A percentile compares a stretch with the other conserved stretches of the same genome.
These are phyloP conservation scores for Chloroclysta siterata DNA, from an alignment of 2,888 invertebrate species.

Conservation along the genomic window DNA sequence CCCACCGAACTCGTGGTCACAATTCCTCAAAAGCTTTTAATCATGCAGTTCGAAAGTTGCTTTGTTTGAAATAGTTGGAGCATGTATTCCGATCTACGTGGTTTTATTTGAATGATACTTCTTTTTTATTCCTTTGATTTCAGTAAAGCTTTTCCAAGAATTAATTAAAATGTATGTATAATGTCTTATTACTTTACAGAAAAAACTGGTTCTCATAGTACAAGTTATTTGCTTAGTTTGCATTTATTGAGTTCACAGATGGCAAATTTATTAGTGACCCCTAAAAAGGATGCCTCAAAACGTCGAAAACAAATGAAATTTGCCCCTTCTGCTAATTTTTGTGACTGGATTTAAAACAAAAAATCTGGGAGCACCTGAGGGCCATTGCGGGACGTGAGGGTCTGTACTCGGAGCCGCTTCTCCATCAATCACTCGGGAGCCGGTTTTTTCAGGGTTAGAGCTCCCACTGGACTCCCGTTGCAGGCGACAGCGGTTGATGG, in stretches of 20 bases:
- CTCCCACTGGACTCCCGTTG: conserved; percentile 64
- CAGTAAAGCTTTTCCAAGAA: background rate
- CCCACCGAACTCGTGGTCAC: conserved; percentile 52
- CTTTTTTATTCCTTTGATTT: background rate
- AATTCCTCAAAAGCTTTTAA: conserved; percentile 67
- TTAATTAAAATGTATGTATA: too few relatives aligned
- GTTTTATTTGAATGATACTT: conserved; percentile 11
- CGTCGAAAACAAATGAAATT: background rate
- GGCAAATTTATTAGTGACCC: too few relatives aligned
- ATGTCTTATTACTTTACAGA: too few relatives aligned
- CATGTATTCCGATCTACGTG: conserved; percentile 4
- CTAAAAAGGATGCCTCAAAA: background rate
- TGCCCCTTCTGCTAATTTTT: conserved; percentile 5
- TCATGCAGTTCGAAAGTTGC: conserved; percentile 34
- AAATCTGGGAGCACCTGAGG: conserved; percentile 67
- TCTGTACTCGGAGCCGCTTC: conserved; percentile 69
- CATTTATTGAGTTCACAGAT: too few relatives aligned
- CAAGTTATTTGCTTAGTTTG: too few relatives aligned
- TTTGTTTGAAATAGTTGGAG: conserved; percentile 30
- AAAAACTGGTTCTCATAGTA: too few relatives aligned
- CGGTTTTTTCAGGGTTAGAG: conserved; percentile 71
- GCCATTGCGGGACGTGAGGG: conserved; percentile 65
- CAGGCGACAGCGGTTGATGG: conserved; percentile 60
- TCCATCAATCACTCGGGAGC: conserved; percentile 77
- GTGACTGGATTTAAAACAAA: conserved; percentile 51